These are phyloP conservation scores for Haplochromis burtoni DNA, from an alignment of 2,113 vertebrate genomes.

Conservation along the genomic window DNA sequence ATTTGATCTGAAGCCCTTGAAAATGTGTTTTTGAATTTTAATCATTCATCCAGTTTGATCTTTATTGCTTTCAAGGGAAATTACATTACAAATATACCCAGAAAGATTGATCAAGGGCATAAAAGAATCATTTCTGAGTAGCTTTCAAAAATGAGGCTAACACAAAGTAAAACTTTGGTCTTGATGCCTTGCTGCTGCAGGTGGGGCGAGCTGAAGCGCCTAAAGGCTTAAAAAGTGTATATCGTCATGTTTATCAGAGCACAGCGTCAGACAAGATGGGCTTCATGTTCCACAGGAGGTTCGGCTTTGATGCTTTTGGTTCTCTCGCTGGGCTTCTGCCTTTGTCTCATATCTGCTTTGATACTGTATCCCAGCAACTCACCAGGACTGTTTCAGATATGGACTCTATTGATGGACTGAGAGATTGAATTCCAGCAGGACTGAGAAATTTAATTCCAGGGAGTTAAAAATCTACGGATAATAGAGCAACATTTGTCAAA, in stretches of 20 bases:
- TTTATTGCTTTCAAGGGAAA: conserved; percentile 10
- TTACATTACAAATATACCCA: conserved; percentile 3
- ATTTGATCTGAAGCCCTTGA: conserved; percentile 26
- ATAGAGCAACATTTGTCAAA: not conserved
- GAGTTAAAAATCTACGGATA: not conserved
- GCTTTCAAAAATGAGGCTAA: not conserved
- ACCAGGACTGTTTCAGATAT: not conserved
- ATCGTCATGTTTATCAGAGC: not conserved
- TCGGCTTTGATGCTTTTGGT: conserved; percentile 5
- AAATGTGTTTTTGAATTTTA: conserved; percentile 27
- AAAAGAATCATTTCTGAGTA: conserved; percentile 1
- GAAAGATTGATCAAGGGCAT: conserved; percentile 13
- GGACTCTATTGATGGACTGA: not conserved
- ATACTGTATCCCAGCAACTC: conserved; percentile 8
- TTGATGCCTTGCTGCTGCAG: not conserved
- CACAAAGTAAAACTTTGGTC: conserved; percentile 5
- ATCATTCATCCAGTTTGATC: conserved; percentile 40
- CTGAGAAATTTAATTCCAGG: not conserved
- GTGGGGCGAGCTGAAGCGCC: not conserved
- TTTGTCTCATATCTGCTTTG: conserved; percentile 9
- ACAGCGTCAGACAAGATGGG: not conserved
- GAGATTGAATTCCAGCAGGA: not conserved
- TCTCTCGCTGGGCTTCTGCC: not conserved
- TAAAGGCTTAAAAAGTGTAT: not conserved
- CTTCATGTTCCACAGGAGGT: not conserved